Evolutionary conservation across 1,140 invertebrate genomes (phyloP).

Genomic region (Aleiodes sp.): DNA sequence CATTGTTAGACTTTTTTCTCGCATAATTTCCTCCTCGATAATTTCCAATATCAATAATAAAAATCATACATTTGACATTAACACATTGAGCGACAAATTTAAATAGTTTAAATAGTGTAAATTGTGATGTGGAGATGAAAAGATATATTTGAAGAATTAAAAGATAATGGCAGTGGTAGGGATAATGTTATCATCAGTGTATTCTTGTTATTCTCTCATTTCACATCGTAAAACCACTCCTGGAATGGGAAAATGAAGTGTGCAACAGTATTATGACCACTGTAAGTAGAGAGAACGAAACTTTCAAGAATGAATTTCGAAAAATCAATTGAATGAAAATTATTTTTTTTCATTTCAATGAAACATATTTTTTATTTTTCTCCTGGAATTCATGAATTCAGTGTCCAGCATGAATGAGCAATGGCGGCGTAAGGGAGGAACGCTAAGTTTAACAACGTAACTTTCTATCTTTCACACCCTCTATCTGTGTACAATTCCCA

Average conservation of each 20-base stretch:
- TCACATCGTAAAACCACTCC: background rate
- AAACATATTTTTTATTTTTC: background rate
- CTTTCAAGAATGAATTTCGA: too few relatives aligned
- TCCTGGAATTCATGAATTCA: background rate
- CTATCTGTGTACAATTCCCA: constrained; percentile 1
- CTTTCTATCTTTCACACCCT: background rate
- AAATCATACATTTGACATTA: too few relatives aligned
- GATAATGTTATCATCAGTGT: background rate
- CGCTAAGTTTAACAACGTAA: constrained; percentile 38
- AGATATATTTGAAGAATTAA: background rate
- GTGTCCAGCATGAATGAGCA: constrained; percentile 49
- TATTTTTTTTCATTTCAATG: too few relatives aligned
- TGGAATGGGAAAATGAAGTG: constrained; percentile 41
- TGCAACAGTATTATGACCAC: constrained; percentile 21
- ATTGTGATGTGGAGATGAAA: background rate
- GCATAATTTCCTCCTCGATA: background rate
- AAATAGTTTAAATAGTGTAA: background rate
- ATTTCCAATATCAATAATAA: too few relatives aligned
- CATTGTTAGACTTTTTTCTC: too few relatives aligned
- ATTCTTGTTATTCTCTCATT: background rate
- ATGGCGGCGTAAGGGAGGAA: constrained; percentile 46
- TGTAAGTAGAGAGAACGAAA: too few relatives aligned
- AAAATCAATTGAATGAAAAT: too few relatives aligned
- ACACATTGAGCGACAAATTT: too few relatives aligned
- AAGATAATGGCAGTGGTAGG: background rate